Percentiles rank a stretch among this genome's conserved stretches.
Conservation (phyloP, 1,140 invertebrate genomes). For the Formica selysi region DNA sequence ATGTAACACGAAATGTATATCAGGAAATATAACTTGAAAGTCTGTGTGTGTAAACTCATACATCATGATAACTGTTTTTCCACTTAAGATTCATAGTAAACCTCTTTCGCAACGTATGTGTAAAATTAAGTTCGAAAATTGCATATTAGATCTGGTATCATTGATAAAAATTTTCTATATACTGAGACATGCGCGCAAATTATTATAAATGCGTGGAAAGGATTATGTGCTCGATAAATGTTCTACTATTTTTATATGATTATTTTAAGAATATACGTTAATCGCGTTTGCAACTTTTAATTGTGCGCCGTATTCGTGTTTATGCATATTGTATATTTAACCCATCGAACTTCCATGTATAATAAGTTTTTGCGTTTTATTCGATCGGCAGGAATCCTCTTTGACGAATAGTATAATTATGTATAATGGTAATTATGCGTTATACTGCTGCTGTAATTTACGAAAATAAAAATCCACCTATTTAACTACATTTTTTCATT, state of each 20-base stretch:
- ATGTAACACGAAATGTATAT: background rate
- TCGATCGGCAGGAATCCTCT: conserved; percentile 12
- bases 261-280: conserved; percentile 31
- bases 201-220: conserved; percentile 8
- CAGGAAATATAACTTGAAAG: conserved; percentile 11
- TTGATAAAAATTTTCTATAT: background rate
- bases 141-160: conserved; percentile 22
- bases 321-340: background rate
- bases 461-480: conserved; percentile 36
- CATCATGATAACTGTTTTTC: background rate
- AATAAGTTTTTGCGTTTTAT: conserved; percentile 17
- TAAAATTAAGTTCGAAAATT: conserved; percentile 35
- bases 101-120: background rate
- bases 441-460: conserved; percentile 25
- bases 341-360: conserved; percentile 42
- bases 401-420: conserved; percentile 25
- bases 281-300: conserved; percentile 46
- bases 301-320: background rate
- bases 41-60: background rate
- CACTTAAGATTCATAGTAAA: conserved; percentile 10
- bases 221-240: conserved; percentile 47
- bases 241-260: conserved; percentile 59
- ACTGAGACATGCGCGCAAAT: background rate
- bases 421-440: background rate
- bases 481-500: background rate